Percentiles rank a stretch among this genome's conserved stretches.
phyloP scores from a whole-genome alignment of 2,888 invertebrate species.

The Leucoma salicis region DNA sequence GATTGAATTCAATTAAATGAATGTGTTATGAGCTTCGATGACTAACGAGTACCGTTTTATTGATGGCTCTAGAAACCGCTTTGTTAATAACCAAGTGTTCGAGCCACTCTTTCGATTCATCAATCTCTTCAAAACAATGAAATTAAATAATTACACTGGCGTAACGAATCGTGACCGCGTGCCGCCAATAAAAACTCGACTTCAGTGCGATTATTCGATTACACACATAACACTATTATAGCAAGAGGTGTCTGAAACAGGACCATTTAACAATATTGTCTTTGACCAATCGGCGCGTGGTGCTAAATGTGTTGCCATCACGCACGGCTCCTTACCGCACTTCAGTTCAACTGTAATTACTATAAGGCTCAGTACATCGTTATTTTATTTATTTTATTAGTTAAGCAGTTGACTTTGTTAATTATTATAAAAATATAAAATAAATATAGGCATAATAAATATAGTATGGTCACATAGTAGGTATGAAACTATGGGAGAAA shows the following conservation, averaged over 20 bases:
- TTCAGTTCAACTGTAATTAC: neutral
- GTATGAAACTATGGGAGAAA: too few species aligned
- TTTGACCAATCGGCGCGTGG: constrained; percentile 46
- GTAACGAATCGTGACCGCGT: constrained; percentile 57
- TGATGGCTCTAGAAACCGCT: constrained; percentile 20
- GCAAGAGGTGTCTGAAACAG: constrained; percentile 46
- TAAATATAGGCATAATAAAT: too few species aligned
- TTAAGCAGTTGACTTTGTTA: too few species aligned
- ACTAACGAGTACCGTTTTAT: constrained; percentile 31
- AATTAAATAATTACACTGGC: constrained; percentile 52
- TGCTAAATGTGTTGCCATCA: constrained; percentile 28
- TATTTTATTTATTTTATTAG: too few species aligned
- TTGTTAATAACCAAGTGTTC: constrained; percentile 47
- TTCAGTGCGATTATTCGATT: constrained; percentile 54
- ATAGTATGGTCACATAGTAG: too few species aligned
- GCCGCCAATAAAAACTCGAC: constrained; percentile 45
- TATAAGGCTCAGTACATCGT: too few species aligned
- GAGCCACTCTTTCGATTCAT: constrained; percentile 57
- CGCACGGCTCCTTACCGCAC: constrained; percentile 16
- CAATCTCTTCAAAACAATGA: constrained; percentile 68
- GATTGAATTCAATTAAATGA: constrained; percentile 30
- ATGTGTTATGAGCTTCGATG: constrained; percentile 28
- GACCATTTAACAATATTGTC: constrained; percentile 59
- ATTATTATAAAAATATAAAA: too few species aligned
- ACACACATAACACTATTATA: constrained; percentile 61